Evolutionary conservation across 1,140 invertebrate genomes (phyloP), one percentile per base, ranked within the genome.

Genomic region (Drosophila triauraria): DNA sequence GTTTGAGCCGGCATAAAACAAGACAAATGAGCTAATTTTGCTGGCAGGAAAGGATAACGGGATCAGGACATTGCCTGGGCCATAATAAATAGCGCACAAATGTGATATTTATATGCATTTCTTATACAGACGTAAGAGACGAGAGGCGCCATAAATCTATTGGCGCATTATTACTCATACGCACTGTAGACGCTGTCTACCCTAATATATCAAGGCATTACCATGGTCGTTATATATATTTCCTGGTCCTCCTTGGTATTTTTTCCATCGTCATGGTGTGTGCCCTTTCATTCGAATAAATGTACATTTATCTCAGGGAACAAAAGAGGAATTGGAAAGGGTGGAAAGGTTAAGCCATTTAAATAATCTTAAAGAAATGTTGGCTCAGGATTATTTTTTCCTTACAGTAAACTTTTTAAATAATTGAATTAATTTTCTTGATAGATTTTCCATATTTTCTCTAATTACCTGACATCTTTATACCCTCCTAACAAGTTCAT

Each of bases 1-100:
- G 38, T 56, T 57, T 62, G 27, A 67, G 20, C 51, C 46, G 62
- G 67, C 79, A 67, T 74, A 78, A 82, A 75, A 78, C 50, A 87
- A 87, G 84, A 88, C 78, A 87, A 87, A 87, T 82, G 84, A 88
- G 84, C 84, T 87, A 87, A 87, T 87, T 87, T 87, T 69, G 54
- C 72, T 68, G 75, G 20, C 50, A n/a, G 40, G 76, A 80, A 80
- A 40, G 78, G 78, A 81, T 67, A 67, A 58, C 57, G 25, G 48
- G 63, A 65, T 70, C 43, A 62, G 69, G 47, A 54, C 62, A 61
- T 64, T 32, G 65, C 50, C 65, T 46, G 46, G 67, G 80, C 59
- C 77, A 70, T 84, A 86, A 86, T 86, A 86, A 86, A 86, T 86
- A 67, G 82, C 65, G 44, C 53, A 79, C 46, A 72, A 86, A 87